Percentiles rank a stretch among this genome's conserved stretches.
Conservation (phyloP, 2,113 vertebrate species). For the Carassius auratus region DNA sequence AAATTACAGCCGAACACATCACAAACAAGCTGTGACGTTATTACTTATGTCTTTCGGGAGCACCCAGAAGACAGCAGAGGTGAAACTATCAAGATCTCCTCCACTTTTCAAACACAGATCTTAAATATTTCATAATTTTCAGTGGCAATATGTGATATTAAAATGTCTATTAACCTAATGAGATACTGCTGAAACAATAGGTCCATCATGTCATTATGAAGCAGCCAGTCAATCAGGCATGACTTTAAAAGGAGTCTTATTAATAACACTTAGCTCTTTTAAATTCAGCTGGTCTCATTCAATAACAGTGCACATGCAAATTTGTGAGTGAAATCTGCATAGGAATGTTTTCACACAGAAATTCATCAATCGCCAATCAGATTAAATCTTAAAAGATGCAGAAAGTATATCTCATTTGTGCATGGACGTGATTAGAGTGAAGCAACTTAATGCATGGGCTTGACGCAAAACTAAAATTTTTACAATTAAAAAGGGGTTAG, state of each 20-base stretch:
- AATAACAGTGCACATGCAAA: not conserved
- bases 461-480: not conserved
- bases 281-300: not conserved
- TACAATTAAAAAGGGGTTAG: not conserved
- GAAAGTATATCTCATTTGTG: not conserved
- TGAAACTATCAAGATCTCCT: constrained; percentile 41
- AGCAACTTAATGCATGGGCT: not conserved
- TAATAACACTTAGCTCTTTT: too few species aligned
- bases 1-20: constrained; percentile 34
- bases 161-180: constrained; percentile 55
- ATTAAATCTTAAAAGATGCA: not conserved
- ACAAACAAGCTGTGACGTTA: constrained; percentile 26
- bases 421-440: not conserved
- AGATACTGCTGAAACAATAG: constrained; percentile 23
- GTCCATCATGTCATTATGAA: not conserved
- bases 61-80: constrained; percentile 32
- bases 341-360: not conserved
- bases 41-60: constrained; percentile 32
- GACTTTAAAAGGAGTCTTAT: not conserved
- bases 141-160: constrained; percentile 44
- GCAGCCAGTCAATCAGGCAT: not conserved
- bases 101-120: constrained; percentile 21
- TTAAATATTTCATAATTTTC: constrained; percentile 33
- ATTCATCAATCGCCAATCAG: not conserved
- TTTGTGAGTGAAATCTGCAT: not conserved